Percentiles rank a stretch among this genome's conserved stretches.
phyloP scores from a whole-genome alignment of 2,797 vertebrate species.

The Siniperca obscura region DNA sequence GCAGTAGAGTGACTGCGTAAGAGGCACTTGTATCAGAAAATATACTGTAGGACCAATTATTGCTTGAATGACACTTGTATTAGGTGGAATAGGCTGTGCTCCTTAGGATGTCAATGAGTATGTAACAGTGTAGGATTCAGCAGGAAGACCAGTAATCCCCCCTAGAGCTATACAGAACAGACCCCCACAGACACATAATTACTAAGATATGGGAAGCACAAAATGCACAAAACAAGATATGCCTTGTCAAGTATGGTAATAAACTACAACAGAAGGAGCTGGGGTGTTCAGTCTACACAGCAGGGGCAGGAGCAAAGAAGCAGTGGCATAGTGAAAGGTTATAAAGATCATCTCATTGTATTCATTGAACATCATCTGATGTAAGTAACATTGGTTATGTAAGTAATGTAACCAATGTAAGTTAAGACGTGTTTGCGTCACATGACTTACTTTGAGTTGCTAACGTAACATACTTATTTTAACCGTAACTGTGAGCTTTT shows the following conservation, averaged over 20 bases:
- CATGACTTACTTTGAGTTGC: too few species aligned
- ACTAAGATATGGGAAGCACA: neutral
- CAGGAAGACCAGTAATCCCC: neutral
- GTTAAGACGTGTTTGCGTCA: too few species aligned
- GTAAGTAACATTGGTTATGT: too few species aligned
- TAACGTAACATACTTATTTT: too few species aligned
- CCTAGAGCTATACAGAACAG: neutral
- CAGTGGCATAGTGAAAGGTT: constrained; percentile 3
- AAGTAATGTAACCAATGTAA: too few species aligned
- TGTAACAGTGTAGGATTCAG: constrained; percentile 7
- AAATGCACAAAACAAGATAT: constrained; percentile 18
- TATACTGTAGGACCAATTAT: neutral
- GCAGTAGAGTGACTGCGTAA: neutral
- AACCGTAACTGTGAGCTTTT: too few species aligned
- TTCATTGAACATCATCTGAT: neutral
- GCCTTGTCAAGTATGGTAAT: constrained; percentile 24
- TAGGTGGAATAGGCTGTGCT: neutral
- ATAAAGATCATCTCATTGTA: neutral
- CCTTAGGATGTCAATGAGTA: neutral
- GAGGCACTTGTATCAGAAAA: neutral
- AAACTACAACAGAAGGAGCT: neutral
- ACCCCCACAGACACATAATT: neutral
- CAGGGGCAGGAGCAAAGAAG: constrained; percentile 8
- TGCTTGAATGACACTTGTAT: neutral
- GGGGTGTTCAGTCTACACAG: neutral